phyloP scores from a whole-genome alignment of 2,797 vertebrate species.

The Chelidonichthys spinosus region DNA sequence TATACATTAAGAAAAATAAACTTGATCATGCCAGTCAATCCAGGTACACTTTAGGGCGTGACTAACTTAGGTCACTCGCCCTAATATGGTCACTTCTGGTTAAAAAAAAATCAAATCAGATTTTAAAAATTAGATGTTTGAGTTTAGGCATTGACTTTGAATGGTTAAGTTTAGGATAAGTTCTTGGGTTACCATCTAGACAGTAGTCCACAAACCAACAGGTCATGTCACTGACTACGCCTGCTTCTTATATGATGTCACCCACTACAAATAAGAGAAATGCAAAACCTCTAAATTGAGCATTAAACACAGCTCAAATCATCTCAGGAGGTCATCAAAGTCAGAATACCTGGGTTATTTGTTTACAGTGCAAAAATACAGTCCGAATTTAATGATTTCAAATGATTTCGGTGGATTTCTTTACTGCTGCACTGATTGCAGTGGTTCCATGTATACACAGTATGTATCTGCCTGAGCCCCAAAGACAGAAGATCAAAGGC shows the following conservation, averaged over 20 bases:
- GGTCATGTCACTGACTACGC: background rate
- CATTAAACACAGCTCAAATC: background rate
- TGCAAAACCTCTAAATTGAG: background rate
- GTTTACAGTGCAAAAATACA: background rate
- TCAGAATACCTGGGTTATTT: background rate
- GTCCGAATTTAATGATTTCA: background rate
- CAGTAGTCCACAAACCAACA: background rate
- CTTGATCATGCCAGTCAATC: too few relatives aligned
- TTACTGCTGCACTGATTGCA: background rate
- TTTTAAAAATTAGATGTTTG: too few relatives aligned
- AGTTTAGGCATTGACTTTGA: too few relatives aligned
- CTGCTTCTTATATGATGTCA: background rate
- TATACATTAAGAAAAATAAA: too few relatives aligned
- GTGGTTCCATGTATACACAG: background rate
- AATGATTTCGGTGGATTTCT: background rate
- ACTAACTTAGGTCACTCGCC: too few relatives aligned
- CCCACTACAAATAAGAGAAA: background rate
- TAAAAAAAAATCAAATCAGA: too few relatives aligned
- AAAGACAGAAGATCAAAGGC: background rate
- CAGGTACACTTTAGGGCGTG: too few relatives aligned
- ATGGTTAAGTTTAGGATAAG: too few relatives aligned
- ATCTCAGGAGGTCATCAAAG: background rate
- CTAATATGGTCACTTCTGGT: too few relatives aligned
- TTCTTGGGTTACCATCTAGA: too few relatives aligned
- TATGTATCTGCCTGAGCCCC: conserved; percentile 3